These are phyloP conservation scores for Lepus americanus DNA, from an alignment of 2,113 vertebrate genomes.

Conservation along the genomic window DNA sequence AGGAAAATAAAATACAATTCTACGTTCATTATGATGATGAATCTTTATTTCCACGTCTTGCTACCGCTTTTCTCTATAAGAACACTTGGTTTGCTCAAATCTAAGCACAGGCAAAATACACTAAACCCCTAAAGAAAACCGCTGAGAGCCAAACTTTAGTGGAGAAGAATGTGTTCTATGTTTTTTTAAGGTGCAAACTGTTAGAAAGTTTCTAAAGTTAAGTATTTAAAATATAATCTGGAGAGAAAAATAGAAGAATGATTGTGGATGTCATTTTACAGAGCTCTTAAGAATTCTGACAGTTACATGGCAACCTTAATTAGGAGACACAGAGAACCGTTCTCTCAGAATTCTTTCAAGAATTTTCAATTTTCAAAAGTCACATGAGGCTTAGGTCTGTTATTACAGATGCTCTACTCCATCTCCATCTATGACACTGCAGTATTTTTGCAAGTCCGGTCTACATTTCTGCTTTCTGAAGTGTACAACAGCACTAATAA, in stretches of 20 bases:
- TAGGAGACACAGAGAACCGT: not conserved
- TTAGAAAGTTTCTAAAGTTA: not conserved
- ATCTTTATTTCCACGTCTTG: constrained; percentile 53
- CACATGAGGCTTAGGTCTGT: not conserved
- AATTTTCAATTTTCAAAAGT: constrained; percentile 62
- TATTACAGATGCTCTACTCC: not conserved
- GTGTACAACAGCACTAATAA: not conserved
- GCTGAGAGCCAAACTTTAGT: not conserved
- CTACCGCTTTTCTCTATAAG: not conserved
- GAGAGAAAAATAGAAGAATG: constrained; percentile 46
- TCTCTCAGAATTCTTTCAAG: constrained; percentile 33
- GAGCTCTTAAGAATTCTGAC: constrained; percentile 8
- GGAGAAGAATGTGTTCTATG: constrained; percentile 11
- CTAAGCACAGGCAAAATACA: constrained; percentile 39
- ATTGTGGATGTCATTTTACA: constrained; percentile 32
- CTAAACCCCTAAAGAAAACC: constrained; percentile 52
- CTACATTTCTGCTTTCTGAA: constrained; percentile 43
- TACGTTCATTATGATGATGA: constrained; percentile 5
- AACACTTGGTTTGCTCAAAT: constrained; percentile 52
- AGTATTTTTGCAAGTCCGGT: not conserved
- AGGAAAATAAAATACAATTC: constrained; percentile 18
- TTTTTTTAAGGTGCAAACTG: not conserved
- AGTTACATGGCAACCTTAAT: constrained; percentile 40
- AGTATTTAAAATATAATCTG: constrained; percentile 57
- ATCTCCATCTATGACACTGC: not conserved